Percentiles rank a stretch among this genome's conserved stretches.
phyloP scores from a whole-genome alignment of 2,797 vertebrate genomes.

The Aphelocoma californica region DNA sequence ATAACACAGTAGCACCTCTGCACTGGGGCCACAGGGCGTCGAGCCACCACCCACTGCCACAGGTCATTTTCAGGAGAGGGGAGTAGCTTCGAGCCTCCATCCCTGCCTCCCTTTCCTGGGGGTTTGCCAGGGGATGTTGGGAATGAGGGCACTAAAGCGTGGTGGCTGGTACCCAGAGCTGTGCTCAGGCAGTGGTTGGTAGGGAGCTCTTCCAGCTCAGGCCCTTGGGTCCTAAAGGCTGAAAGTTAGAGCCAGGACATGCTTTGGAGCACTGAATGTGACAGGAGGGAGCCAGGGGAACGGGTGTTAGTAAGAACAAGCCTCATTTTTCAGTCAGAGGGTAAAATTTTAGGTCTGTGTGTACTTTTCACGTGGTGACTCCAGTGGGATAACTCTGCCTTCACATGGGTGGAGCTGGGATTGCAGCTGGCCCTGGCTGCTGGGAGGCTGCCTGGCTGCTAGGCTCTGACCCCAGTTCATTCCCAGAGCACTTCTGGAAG shows the following conservation, averaged over 20 bases:
- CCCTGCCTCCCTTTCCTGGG: not conserved
- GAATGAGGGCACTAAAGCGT: not conserved
- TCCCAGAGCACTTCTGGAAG: not conserved
- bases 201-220: not conserved
- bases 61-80: not conserved
- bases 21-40: no score
- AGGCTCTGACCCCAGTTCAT: not conserved
- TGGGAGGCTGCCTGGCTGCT: not conserved
- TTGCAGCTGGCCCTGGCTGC: constrained; percentile 13
- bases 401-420: constrained; percentile 44
- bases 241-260: not conserved
- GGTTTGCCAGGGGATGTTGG: not conserved
- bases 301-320: not conserved
- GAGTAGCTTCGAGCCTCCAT: not conserved
- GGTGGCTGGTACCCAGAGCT: not conserved
- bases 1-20: not conserved
- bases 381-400: constrained; percentile 30
- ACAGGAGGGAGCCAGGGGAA: not conserved
- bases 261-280: not conserved
- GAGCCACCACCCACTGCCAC: not conserved
- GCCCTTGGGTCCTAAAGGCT: not conserved
- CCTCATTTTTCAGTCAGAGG: not conserved
- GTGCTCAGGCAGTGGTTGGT: not conserved
- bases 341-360: not conserved
- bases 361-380: not conserved